Conservation (phyloP, 2,888 invertebrate species). For the Cerceris rybyensis region DNA sequence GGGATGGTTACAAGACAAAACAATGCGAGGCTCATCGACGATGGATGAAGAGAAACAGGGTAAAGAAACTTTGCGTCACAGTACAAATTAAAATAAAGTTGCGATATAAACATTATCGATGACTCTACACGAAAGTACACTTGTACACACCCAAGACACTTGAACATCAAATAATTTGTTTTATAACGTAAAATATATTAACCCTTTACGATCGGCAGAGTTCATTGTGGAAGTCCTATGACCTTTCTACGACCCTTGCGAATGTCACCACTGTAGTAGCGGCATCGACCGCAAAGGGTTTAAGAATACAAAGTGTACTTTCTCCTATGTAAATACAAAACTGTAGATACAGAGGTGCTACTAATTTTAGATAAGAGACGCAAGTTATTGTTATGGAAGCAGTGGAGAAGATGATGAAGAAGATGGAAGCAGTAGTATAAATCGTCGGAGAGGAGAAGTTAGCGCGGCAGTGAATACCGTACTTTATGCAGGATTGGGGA, state of each 20-base stretch:
- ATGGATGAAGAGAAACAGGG: conserved; percentile 95
- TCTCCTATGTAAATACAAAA: neutral
- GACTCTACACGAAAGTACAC: no score
- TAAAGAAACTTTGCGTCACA: conserved; percentile 79
- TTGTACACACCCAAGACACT: no score
- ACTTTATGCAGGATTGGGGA: conserved; percentile 92
- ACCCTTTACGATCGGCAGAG: no score
- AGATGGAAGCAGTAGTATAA: conserved; percentile 82
- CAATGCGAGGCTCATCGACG: conserved; percentile 87
- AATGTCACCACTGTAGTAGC: no score
- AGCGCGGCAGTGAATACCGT: conserved; percentile 93
- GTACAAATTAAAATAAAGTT: no score
- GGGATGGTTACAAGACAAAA: conserved; percentile 83
- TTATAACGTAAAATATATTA: no score
- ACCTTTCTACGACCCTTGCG: no score
- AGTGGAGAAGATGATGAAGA: conserved; percentile 85
- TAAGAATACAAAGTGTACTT: neutral
- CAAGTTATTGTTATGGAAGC: conserved; percentile 91
- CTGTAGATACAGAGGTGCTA: neutral
- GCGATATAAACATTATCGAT: no score
- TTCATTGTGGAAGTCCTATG: no score
- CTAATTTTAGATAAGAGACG: conserved; percentile 89
- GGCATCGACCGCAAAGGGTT: no score
- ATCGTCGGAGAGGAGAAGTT: conserved; percentile 86
- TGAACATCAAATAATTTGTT: no score